Base-by-base conservation (phyloP, 2,888 invertebrate genomes). In the Sarcophaga caerulescens region DNA sequence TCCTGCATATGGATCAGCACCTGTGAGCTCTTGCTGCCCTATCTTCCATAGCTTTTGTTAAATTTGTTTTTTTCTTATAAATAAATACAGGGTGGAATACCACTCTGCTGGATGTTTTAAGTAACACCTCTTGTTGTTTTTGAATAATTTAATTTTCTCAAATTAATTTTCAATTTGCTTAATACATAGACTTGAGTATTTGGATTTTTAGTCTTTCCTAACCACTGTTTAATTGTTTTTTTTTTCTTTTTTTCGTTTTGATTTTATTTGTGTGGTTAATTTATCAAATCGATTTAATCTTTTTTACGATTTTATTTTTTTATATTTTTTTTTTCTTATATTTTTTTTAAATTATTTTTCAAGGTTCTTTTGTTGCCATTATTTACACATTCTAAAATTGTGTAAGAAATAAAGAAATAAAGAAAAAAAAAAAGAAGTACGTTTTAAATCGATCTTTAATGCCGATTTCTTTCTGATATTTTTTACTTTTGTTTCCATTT, bases 211-310 rank as follows among this genome's bases (percentile, higher is more conserved):
- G 8, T 35, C 35, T 35, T 35, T 35, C 35, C 35, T 52, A 52
- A 52, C 52, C 52, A 52, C 52, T 52, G 52, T 52, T 14, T 52
- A 52, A 14, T 14, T 25, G 1, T 35, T 35, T 6, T 35, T 35
- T 35, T 35, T 35, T 10, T 6, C 2, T 35, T 35, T 35, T 35
- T 47, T 14, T 47, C 14, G 14, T 47, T 47, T 47, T 47, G 52
- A 52, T 17, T 52, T 52, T 52, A 52, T 17, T 52, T 73, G 59
- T 73, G 59, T 73, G 65, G 75, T 35, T 45, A n/a, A 17, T 23
- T 47, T 65, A 65, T 19, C 60, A 35, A 47, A 65, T 23, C 23
- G 65, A 65, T 25, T 17, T 17, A 65, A 65, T 17, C 17, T 35
- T 17, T 23, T 35, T 12, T 52, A 52, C 14, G 12, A 14, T 52